Percentiles rank a stretch among this genome's conserved stretches.
Evolutionary conservation across 2,797 vertebrate species (phyloP).

Genomic region (Caiman crocodilus): DNA sequence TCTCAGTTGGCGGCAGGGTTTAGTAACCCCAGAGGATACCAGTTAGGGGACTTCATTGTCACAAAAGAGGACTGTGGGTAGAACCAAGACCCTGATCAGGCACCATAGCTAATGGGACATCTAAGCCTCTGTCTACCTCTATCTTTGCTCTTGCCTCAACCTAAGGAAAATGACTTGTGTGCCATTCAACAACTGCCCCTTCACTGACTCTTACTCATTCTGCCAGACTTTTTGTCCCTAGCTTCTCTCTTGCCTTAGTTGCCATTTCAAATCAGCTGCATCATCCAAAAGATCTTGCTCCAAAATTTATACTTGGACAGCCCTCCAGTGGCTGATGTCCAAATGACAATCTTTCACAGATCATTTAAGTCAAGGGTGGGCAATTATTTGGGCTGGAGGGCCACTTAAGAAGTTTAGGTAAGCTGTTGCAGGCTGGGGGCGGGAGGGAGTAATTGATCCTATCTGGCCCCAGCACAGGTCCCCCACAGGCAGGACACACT

Average conservation of each 20-base stretch:
- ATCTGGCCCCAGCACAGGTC: too few relatives aligned
- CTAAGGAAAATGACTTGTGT: background rate
- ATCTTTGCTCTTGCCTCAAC: background rate
- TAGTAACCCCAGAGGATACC: background rate
- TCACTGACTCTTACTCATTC: background rate
- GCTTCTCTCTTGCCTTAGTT: background rate
- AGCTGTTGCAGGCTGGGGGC: too few relatives aligned
- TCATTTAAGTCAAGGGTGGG: background rate
- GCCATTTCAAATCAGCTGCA: conserved; percentile 44
- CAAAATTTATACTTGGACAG: background rate
- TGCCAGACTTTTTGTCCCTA: background rate
- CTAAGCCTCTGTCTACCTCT: background rate
- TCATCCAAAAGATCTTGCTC: background rate
- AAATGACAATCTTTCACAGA: background rate
- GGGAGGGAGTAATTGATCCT: too few relatives aligned
- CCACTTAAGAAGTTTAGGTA: too few relatives aligned
- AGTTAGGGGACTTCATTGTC: background rate
- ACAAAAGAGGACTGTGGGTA: background rate
- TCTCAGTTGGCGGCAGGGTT: background rate
- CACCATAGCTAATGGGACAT: background rate
- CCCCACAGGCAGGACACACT: too few relatives aligned
- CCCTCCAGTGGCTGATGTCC: conserved; percentile 39
- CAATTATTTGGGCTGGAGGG: too few relatives aligned
- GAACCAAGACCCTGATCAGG: background rate
- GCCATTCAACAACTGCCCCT: background rate